Conservation (phyloP, 2,888 invertebrate genomes). For the Noctua fimbriata region DNA sequence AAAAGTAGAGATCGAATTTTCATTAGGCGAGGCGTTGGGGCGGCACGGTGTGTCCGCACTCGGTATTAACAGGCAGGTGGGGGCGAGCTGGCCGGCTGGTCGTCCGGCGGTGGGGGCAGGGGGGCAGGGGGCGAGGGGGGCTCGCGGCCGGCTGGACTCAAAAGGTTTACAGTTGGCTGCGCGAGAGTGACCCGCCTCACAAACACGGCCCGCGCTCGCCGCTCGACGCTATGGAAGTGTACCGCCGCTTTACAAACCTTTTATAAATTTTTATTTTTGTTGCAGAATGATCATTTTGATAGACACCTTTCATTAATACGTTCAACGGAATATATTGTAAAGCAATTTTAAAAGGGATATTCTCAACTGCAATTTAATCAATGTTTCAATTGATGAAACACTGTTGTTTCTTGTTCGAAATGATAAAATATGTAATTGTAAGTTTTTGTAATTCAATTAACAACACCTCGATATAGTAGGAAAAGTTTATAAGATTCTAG, state of each 20-base stretch:
- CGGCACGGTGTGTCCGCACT: conserved; percentile 86
- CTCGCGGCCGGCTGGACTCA: conserved; percentile 86
- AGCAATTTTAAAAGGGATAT: conserved; percentile 26
- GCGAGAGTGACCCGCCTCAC: conserved; percentile 90
- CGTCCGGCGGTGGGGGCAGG: conserved; percentile 45
- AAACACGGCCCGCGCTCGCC: conserved; percentile 83
- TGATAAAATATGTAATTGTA: background rate
- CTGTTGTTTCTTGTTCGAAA: background rate
- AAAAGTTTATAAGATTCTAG: background rate
- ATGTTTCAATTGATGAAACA: background rate
- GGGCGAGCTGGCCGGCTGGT: conserved; percentile 40
- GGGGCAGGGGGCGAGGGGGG: conserved; percentile 69
- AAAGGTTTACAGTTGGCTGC: conserved; percentile 90
- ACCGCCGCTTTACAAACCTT: conserved; percentile 74
- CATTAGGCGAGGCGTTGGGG: conserved; percentile 89
- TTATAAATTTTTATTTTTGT: conserved; percentile 72
- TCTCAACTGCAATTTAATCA: conserved; percentile 6
- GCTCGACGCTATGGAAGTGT: conserved; percentile 83
- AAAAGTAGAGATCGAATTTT: conserved; percentile 88
- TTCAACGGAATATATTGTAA: conserved; percentile 54
- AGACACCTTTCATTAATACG: conserved; percentile 58
- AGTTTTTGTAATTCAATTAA: background rate
- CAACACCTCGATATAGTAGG: background rate
- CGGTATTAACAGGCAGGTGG: conserved; percentile 80
- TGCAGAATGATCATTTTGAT: conserved; percentile 66